These are phyloP conservation scores for Drosophila lini DNA, from an alignment of 1,140 invertebrate species.

Conservation along the genomic window DNA sequence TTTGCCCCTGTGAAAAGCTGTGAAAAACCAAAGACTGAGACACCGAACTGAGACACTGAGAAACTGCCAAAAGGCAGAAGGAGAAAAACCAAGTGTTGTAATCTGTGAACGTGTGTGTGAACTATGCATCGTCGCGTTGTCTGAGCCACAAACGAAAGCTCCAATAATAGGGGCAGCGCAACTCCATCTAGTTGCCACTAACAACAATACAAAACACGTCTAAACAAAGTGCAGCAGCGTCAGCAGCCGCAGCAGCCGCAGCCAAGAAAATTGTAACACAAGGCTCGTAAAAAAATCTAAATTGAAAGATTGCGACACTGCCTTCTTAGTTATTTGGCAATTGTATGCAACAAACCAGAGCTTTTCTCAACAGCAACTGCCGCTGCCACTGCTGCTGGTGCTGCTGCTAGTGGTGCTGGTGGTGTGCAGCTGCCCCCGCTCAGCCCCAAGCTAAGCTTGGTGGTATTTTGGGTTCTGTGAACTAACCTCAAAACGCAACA, in stretches of 20 bases:
- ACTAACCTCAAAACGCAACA: slow-evolving; percentile 64
- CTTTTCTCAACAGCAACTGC: slow-evolving; percentile 51
- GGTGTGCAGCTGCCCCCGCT: slow-evolving; percentile 16
- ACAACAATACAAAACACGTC: slow-evolving; percentile 42
- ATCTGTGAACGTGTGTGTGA: slow-evolving; percentile 52
- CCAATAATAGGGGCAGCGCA: slow-evolving; percentile 46
- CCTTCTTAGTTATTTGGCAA: slow-evolving; percentile 57
- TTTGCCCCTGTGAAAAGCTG: slow-evolving; percentile 12
- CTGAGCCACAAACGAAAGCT: slow-evolving; percentile 44
- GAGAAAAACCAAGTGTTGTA: slow-evolving; percentile 54
- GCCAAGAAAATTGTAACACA: slow-evolving; percentile 63
- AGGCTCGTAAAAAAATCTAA: slow-evolving; percentile 60
- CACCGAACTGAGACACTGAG: slow-evolving; percentile 10
- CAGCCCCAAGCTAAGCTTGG: slow-evolving; percentile 25
- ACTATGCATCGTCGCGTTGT: slow-evolving; percentile 18
- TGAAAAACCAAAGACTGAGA: slow-evolving; percentile 25
- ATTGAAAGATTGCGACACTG: slow-evolving; percentile 72
- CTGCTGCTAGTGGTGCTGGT: slow-evolving; percentile 21
- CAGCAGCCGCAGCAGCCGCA: slow-evolving; percentile 11
- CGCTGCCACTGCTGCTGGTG: slow-evolving; percentile 11
- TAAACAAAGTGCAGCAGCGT: slow-evolving; percentile 40
- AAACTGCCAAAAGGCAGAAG: slow-evolving; percentile 27
- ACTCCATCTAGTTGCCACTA: slow-evolving; percentile 23
- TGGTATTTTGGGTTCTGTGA: slow-evolving; percentile 72
- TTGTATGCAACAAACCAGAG: slow-evolving; percentile 66